phyloP scores from a whole-genome alignment of 2,113 vertebrate species.

The Lagopus leucura region DNA sequence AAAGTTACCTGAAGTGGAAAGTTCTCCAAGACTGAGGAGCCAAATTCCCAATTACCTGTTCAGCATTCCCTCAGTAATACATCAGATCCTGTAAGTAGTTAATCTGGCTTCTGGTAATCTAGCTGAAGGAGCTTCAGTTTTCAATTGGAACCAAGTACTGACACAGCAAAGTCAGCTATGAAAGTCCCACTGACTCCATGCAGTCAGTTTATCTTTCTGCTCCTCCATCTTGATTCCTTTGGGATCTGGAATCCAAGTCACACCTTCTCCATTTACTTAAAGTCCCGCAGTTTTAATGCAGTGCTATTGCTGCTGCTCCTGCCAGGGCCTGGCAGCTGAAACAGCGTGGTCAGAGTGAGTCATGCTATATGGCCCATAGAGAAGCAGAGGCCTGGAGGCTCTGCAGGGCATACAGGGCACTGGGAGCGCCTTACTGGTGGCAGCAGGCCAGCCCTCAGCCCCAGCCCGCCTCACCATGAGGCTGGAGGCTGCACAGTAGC shows the following conservation, averaged over 20 bases:
- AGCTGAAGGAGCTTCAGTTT: not conserved
- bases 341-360: not conserved
- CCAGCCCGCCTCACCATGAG: not conserved
- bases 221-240: not conserved
- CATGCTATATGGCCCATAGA: not conserved
- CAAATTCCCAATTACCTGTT: not conserved
- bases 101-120: not conserved
- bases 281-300: not conserved
- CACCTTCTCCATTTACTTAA: not conserved
- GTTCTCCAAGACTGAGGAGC: not conserved
- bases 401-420: not conserved
- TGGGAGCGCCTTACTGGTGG: not conserved
- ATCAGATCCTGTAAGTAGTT: not conserved
- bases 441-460: not conserved
- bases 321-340: rapidly evolving
- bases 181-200: not conserved
- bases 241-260: not conserved
- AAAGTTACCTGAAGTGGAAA: not conserved
- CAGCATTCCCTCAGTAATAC: not conserved
- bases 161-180: rapidly evolving
- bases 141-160: not conserved
- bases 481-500: not conserved
- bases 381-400: not conserved
- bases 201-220: not conserved
- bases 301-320: not conserved